phyloP scores from a whole-genome alignment of 2,797 vertebrate species.

The Propithecus deckenii region DNA sequence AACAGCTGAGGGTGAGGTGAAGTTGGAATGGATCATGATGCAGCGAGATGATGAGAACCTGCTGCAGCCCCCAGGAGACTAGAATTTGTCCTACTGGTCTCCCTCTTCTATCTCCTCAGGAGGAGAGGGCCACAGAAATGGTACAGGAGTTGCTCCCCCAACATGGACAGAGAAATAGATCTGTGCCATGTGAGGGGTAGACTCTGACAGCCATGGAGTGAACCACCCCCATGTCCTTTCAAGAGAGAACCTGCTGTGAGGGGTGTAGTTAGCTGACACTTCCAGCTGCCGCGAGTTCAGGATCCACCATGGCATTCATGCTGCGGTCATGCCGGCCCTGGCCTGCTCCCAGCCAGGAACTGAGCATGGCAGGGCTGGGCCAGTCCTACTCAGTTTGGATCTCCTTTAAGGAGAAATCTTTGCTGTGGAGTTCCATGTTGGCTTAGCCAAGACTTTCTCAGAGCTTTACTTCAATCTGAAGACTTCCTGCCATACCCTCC shows the following conservation, averaged over 20 bases:
- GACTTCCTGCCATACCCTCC: neutral
- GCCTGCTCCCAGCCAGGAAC: neutral
- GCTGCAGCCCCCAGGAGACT: neutral
- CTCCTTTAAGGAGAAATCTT: neutral
- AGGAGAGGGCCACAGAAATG: neutral
- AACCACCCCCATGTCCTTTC: neutral
- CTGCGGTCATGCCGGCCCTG: neutral
- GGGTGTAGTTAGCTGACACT: neutral
- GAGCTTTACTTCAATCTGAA: neutral
- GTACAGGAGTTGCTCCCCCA: neutral
- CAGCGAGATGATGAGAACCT: neutral
- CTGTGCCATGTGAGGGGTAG: neutral
- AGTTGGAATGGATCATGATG: neutral
- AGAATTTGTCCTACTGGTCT: neutral
- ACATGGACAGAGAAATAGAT: neutral
- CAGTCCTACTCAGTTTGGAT: neutral
- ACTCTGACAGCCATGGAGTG: neutral
- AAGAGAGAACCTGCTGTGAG: neutral
- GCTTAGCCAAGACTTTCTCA: neutral
- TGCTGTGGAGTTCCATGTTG: neutral
- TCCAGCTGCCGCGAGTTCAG: neutral
- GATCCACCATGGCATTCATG: too few relatives aligned
- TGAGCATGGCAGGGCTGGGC: neutral
- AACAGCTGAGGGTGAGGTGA: neutral
- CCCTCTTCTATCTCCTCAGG: neutral